phyloP scores from a whole-genome alignment of 2,888 invertebrate species.

The Ennomos erosarius region DNA sequence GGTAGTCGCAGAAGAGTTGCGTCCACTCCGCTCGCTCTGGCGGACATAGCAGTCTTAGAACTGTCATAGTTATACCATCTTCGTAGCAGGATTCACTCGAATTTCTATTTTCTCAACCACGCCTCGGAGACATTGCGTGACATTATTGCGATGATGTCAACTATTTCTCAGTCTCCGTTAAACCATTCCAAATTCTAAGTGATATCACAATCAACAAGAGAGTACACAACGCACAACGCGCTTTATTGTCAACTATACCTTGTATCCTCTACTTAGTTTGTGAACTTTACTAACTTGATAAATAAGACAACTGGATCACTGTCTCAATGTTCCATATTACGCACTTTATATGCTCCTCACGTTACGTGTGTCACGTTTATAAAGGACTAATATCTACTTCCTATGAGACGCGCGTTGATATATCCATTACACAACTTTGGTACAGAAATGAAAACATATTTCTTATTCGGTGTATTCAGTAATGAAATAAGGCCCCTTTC shows the following conservation, averaged over 20 bases:
- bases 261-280: no score
- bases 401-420: constrained; percentile 28
- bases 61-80: constrained; percentile 1
- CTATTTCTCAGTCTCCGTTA: constrained; percentile 18
- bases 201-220: constrained; percentile 26
- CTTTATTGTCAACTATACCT: constrained; percentile 30
- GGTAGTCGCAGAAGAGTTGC: constrained; percentile 33
- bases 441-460: constrained; percentile 56
- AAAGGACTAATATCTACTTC: constrained; percentile 36
- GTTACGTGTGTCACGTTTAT: constrained; percentile 29
- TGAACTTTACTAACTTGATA: constrained; percentile 35
- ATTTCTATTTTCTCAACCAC: constrained; percentile 61
- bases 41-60: constrained; percentile 31
- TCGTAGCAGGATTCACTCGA: constrained; percentile 52
- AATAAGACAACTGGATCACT: constrained; percentile 29
- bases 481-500: constrained; percentile 62
- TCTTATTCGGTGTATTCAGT: constrained; percentile 54
- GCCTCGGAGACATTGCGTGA: constrained; percentile 45
- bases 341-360: constrained; percentile 33
- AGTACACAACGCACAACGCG: constrained; percentile 13
- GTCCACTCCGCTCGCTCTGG: constrained; percentile 26
- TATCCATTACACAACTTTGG: constrained; percentile 38
- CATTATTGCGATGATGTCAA: constrained; percentile 57
- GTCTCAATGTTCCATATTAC: constrained; percentile 33
- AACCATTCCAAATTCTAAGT: constrained; percentile 8